These are phyloP conservation scores for Ophiodon elongatus DNA, from an alignment of 2,113 vertebrate genomes.

Conservation along the genomic window DNA sequence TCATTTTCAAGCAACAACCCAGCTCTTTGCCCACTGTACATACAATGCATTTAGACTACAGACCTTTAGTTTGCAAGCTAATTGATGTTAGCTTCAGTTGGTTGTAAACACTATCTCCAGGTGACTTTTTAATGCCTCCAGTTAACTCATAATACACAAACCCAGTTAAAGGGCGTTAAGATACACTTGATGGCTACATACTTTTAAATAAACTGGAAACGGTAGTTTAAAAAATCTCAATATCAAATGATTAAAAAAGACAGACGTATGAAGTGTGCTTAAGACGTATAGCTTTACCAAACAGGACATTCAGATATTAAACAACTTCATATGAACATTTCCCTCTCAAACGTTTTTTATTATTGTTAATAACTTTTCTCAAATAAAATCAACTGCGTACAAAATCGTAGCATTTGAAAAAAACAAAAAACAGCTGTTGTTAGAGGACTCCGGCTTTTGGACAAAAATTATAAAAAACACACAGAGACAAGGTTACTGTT, in stretches of 20 bases:
- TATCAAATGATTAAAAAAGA: neutral
- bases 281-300: neutral
- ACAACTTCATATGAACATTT: neutral
- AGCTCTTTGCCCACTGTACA: neutral
- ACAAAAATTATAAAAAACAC: slow-evolving; percentile 25
- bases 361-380: neutral
- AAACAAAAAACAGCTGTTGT: neutral
- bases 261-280: neutral
- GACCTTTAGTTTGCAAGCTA: neutral
- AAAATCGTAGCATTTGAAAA: neutral
- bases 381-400: neutral
- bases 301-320: neutral
- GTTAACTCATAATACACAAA: neutral
- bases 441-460: neutral
- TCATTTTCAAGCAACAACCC: neutral
- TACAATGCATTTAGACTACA: neutral
- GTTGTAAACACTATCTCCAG: neutral
- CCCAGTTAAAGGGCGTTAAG: neutral
- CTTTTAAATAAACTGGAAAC: too few species aligned
- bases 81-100: neutral
- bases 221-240: too few species aligned
- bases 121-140: neutral
- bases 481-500: slow-evolving; percentile 48
- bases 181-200: neutral
- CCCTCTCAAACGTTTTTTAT: neutral